A percentile compares a stretch with the other conserved stretches of the same genome.
These are phyloP conservation scores for Ceriagrion tenellum DNA, from an alignment of 2,888 invertebrate species.

Conservation along the genomic window DNA sequence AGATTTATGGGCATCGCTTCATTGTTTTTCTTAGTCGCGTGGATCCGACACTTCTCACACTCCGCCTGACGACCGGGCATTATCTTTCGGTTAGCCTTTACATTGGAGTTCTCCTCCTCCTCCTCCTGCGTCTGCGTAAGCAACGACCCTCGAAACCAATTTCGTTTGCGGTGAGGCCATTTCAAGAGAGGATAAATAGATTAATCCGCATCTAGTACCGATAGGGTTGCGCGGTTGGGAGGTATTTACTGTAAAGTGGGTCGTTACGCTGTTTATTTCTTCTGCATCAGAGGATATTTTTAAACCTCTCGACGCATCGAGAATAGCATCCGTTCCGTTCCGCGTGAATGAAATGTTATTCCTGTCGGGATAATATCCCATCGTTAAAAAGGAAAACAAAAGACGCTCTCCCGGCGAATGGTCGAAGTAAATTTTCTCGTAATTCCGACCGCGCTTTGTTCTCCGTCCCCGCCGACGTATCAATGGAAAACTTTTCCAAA, in stretches of 20 bases:
- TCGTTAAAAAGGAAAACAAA: no score
- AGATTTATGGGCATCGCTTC: not conserved
- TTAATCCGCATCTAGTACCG: not conserved
- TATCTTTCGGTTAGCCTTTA: not conserved
- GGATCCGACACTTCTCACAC: not conserved
- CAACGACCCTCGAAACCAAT: constrained; percentile 26
- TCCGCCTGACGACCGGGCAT: not conserved
- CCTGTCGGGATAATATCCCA: no score
- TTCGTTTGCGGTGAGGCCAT: not conserved
- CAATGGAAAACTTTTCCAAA: no score
- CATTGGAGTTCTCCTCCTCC: not conserved
- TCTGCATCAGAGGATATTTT: not conserved
- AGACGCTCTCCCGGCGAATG: no score
- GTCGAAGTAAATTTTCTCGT: no score
- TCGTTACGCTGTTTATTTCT: not conserved
- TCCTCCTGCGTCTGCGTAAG: not conserved
- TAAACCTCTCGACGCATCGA: not conserved
- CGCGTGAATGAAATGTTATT: no score
- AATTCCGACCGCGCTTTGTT: no score
- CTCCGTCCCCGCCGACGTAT: no score
- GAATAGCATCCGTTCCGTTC: not conserved
- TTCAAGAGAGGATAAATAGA: not conserved
- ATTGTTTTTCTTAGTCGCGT: constrained; percentile 1
- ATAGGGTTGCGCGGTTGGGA: not conserved
- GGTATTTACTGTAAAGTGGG: not conserved